phyloP scores from a whole-genome alignment of 2,888 invertebrate species.

The Fragum fragum region DNA sequence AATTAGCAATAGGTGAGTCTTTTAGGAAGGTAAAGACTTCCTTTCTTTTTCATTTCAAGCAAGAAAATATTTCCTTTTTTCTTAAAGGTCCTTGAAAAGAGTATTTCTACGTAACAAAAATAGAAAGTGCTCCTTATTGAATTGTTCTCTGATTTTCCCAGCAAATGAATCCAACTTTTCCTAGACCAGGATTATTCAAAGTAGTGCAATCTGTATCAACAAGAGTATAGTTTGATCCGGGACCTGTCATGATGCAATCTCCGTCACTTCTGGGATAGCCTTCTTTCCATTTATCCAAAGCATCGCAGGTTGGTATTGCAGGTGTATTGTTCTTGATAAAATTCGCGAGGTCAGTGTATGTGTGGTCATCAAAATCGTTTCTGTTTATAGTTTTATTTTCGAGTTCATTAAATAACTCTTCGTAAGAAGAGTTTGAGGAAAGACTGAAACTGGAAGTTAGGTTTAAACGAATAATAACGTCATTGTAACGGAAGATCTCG shows the following conservation, averaged over 20 bases:
- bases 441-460: constrained; percentile 11
- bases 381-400: neutral
- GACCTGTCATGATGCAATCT: constrained; percentile 14
- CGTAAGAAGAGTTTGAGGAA: neutral
- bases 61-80: no score
- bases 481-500: neutral
- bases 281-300: neutral
- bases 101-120: no score
- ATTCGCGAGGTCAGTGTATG: constrained; percentile 10
- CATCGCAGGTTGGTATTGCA: neutral
- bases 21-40: no score
- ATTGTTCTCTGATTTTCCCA: constrained; percentile 18
- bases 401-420: neutral
- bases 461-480: neutral
- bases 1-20: no score
- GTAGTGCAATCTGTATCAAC: neutral
- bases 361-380: neutral
- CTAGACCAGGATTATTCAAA: neutral
- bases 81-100: no score
- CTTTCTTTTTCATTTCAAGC: no score
- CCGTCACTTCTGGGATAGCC: constrained; percentile 1
- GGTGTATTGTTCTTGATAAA: neutral
- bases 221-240: constrained; percentile 5
- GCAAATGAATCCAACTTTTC: constrained; percentile 5
- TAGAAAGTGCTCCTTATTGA: neutral